These are phyloP conservation scores for Pogonocherus hispidulus DNA, from an alignment of 2,888 invertebrate genomes.

Conservation along the genomic window DNA sequence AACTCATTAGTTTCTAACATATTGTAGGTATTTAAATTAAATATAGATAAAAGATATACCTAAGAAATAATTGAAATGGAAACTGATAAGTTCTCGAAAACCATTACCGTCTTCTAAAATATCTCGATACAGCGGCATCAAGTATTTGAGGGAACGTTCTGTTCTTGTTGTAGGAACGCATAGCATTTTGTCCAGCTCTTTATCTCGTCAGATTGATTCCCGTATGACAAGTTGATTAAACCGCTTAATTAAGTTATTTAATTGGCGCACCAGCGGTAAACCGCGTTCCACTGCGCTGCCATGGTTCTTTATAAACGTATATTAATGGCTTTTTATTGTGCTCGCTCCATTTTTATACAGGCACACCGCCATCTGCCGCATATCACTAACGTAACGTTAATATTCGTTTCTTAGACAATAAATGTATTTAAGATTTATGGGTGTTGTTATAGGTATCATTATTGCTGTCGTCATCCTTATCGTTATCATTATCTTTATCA, in stretches of 20 bases:
- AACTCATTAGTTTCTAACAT: too few species aligned
- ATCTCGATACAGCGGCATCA: not conserved
- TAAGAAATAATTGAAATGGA: too few species aligned
- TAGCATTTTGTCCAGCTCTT: constrained; percentile 57
- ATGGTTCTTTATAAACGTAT: constrained; percentile 43
- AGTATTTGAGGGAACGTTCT: constrained; percentile 24
- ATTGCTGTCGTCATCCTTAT: too few species aligned
- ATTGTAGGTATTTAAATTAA: too few species aligned
- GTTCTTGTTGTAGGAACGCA: constrained; percentile 37
- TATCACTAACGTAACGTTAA: too few species aligned
- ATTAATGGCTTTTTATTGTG: constrained; percentile 42
- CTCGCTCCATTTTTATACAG: constrained; percentile 37
- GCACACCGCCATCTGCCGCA: not conserved
- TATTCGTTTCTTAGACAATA: too few species aligned
- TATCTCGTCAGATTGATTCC: constrained; percentile 64
- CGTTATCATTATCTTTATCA: too few species aligned
- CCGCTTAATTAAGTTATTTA: constrained; percentile 74
- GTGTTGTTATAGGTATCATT: too few species aligned
- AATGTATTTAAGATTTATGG: too few species aligned
- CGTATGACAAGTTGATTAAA: constrained; percentile 73
- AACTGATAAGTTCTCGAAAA: too few species aligned
- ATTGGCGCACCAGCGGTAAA: constrained; percentile 67
- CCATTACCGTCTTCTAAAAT: not conserved
- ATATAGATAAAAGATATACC: too few species aligned
- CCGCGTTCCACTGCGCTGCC: constrained; percentile 53